These are phyloP conservation scores for Stenodema calcarata DNA, from an alignment of 2,888 invertebrate species.

Conservation along the genomic window DNA sequence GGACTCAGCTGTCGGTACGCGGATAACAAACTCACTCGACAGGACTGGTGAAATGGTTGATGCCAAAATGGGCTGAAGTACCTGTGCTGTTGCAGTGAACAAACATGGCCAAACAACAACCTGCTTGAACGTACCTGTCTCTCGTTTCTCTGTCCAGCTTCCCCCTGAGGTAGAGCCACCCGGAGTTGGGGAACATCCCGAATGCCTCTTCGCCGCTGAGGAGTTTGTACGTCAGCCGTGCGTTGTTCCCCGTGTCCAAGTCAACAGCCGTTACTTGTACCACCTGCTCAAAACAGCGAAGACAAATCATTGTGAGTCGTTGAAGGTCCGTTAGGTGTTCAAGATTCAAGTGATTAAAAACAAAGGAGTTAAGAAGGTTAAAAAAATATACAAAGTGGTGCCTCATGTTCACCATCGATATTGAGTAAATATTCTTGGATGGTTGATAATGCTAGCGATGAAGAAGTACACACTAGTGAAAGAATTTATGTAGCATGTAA, in stretches of 20 bases:
- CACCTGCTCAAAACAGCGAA: slow-evolving; percentile 66
- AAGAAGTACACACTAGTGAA: no score
- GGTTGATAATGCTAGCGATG: no score
- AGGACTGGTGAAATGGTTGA: no score
- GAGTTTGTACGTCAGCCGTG: slow-evolving; percentile 85
- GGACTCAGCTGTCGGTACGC: no score
- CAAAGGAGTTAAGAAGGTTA: background rate
- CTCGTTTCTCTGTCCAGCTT: slow-evolving; percentile 82
- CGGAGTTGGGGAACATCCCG: slow-evolving; percentile 85
- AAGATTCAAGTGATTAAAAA: background rate
- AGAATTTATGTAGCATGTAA: no score
- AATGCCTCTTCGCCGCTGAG: slow-evolving; percentile 67
- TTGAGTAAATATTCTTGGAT: no score
- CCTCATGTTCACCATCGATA: background rate
- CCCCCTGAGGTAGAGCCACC: slow-evolving; percentile 82
- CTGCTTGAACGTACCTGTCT: slow-evolving; percentile 68
- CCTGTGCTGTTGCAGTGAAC: background rate
- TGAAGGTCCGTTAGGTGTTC: background rate
- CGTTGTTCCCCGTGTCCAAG: slow-evolving; percentile 93
- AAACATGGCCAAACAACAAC: slow-evolving; percentile 55
- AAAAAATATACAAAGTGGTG: background rate
- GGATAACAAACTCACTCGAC: no score
- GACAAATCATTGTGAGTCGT: slow-evolving; percentile 5
- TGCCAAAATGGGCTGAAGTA: no score
- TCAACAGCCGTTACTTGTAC: slow-evolving; percentile 89